These are phyloP conservation scores for Callorhinus ursinus DNA, from an alignment of 2,113 vertebrate genomes.

Conservation along the genomic window DNA sequence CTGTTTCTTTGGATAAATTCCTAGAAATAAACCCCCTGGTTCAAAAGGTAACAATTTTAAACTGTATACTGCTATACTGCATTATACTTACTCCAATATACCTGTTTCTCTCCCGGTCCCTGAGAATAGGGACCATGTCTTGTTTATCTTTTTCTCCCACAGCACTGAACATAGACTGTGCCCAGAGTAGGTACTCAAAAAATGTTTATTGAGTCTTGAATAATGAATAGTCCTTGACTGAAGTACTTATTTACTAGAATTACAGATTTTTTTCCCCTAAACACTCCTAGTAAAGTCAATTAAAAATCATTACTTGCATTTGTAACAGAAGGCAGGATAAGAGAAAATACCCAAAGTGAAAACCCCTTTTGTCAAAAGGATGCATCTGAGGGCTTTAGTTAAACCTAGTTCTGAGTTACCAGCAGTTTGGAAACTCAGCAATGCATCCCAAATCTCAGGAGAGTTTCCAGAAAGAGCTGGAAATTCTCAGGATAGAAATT, in stretches of 20 bases:
- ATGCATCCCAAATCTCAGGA: not conserved
- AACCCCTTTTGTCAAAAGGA: not conserved
- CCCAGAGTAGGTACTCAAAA: slow-evolving; percentile 74
- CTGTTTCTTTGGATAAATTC: slow-evolving; percentile 58
- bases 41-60: slow-evolving; percentile 51
- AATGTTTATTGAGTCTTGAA: slow-evolving; percentile 79
- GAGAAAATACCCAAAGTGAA: not conserved
- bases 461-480: not conserved
- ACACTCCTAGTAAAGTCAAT: slow-evolving; percentile 70
- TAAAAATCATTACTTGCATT: slow-evolving; percentile 70
- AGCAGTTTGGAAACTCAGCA: not conserved
- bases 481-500: slow-evolving; percentile 48
- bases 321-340: slow-evolving; percentile 33
- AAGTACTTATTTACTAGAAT: slow-evolving; percentile 79
- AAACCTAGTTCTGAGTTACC: not conserved
- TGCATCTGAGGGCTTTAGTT: not conserved
- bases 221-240: slow-evolving; percentile 79
- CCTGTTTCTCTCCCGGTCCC: not conserved
- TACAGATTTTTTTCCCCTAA: slow-evolving; percentile 11
- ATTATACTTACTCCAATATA: not conserved
- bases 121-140: not conserved
- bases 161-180: slow-evolving; percentile 37
- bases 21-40: slow-evolving; percentile 44
- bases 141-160: slow-evolving; percentile 43
- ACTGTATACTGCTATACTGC: too few relatives aligned